Conservation (phyloP, 2,888 invertebrate species). For the Oligia fasciuncula region DNA sequence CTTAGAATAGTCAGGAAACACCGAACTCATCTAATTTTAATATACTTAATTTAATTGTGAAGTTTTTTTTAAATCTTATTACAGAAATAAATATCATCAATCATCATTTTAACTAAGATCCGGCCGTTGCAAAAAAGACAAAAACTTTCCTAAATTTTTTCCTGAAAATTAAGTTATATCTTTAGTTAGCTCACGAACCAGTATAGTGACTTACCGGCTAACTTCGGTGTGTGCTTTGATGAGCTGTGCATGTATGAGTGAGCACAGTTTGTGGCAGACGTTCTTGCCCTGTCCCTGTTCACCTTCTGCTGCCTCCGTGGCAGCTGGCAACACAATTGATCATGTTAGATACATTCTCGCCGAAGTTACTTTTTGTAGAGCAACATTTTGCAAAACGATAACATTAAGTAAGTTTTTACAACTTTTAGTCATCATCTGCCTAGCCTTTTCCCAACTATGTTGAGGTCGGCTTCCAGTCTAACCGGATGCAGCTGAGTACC, state of each 20-base stretch:
- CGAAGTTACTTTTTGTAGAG: background rate
- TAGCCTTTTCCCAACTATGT: too few species aligned
- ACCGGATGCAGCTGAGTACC: background rate
- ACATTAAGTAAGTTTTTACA: background rate
- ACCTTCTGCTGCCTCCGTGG: slow-evolving; percentile 70
- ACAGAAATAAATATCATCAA: background rate
- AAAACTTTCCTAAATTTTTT: background rate
- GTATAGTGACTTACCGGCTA: slow-evolving; percentile 87
- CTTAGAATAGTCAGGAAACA: background rate
- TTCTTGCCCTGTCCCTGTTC: slow-evolving; percentile 82
- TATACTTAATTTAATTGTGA: too few species aligned
- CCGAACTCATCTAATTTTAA: background rate
- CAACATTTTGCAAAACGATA: background rate
- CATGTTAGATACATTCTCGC: background rate
- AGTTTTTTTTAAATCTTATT: background rate
- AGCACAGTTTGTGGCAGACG: slow-evolving; percentile 94
- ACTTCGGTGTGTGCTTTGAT: slow-evolving; percentile 95
- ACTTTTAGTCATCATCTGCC: background rate
- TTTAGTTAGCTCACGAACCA: background rate
- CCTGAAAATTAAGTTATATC: background rate
- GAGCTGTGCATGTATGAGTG: slow-evolving; percentile 94
- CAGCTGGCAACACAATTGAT: slow-evolving; percentile 60
- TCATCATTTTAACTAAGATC: background rate
- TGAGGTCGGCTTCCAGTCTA: background rate
- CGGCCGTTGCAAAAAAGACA: background rate